A percentile compares a stretch with the other conserved stretches of the same genome.
These are phyloP conservation scores for Nipponacmea schrenckii DNA, from an alignment of 2,888 invertebrate genomes.

Conservation along the genomic window DNA sequence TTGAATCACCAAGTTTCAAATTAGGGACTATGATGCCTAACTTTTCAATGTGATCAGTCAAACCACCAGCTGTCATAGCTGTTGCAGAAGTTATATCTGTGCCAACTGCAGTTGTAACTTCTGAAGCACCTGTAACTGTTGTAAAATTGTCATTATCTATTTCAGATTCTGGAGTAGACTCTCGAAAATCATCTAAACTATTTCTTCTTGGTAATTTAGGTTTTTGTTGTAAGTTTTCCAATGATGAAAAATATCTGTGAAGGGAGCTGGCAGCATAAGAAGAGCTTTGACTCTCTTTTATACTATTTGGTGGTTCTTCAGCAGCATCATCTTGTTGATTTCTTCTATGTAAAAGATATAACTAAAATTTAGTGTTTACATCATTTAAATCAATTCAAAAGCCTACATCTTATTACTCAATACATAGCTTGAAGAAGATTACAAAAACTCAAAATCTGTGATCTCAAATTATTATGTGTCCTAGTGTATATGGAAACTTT, in stretches of 20 bases:
- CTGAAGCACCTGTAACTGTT: constrained; percentile 25
- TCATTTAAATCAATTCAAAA: no score
- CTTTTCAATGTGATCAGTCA: constrained; percentile 51
- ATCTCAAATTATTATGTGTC: no score
- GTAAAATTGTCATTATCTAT: constrained; percentile 16
- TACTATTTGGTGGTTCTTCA: constrained; percentile 34
- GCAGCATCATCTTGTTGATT: constrained; percentile 40
- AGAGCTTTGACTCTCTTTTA: constrained; percentile 30
- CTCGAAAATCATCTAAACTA: constrained; percentile 10
- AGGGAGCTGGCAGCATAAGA: constrained; percentile 47
- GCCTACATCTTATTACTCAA: no score
- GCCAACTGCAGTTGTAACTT: constrained; percentile 39
- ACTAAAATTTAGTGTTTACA: no score
- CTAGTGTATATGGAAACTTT: no score
- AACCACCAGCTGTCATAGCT: constrained; percentile 48
- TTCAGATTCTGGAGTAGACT: constrained; percentile 9
- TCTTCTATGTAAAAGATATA: constrained; percentile 38
- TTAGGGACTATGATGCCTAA: constrained; percentile 50
- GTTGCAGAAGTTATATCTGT: constrained; percentile 37
- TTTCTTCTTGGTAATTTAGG: neutral
- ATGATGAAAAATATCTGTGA: constrained; percentile 50
- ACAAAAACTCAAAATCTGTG: no score
- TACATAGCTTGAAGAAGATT: no score
- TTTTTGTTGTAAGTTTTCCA: constrained; percentile 37
- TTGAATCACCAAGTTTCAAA: constrained; percentile 27